Evolutionary conservation across 1,140 invertebrate species (phyloP).

Genomic region (Drosophila guanche): DNA sequence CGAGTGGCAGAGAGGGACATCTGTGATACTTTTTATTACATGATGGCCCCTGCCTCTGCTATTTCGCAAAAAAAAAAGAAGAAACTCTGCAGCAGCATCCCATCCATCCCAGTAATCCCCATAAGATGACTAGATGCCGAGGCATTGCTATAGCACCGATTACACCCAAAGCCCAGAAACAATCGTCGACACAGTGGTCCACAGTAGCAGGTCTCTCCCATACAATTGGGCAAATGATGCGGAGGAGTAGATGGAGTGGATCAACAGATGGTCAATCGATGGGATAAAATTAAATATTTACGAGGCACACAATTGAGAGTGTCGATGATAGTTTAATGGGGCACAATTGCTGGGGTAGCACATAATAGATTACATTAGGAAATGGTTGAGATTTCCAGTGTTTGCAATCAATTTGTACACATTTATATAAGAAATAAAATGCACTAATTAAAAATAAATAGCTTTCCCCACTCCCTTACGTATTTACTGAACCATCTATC

Average conservation of each 20-base stretch:
- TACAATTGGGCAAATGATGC: slow-evolving; percentile 14
- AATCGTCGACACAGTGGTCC: slow-evolving; percentile 43
- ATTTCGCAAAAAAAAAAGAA: too few species aligned
- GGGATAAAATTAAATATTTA: slow-evolving; percentile 25
- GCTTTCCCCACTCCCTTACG: neutral
- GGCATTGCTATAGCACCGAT: slow-evolving; percentile 47
- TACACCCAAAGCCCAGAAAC: slow-evolving; percentile 35
- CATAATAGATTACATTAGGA: too few species aligned
- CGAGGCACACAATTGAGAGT: slow-evolving; percentile 1
- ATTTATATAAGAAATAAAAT: neutral
- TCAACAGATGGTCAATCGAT: slow-evolving; percentile 45
- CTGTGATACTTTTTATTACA: slow-evolving; percentile 71
- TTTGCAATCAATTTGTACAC: too few species aligned
- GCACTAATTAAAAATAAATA: slow-evolving; percentile 2
- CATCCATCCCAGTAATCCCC: slow-evolving; percentile 48
- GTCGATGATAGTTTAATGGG: slow-evolving; percentile 30
- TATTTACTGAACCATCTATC: too few species aligned
- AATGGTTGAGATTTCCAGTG: neutral
- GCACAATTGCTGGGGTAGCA: too few species aligned
- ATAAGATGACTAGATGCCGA: slow-evolving; percentile 58
- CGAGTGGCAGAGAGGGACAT: slow-evolving; percentile 40
- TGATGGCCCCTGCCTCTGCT: slow-evolving; percentile 53
- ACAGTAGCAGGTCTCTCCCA: slow-evolving; percentile 3
- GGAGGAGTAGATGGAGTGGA: slow-evolving; percentile 37
- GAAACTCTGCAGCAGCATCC: slow-evolving; percentile 48